Evolutionary conservation across 2,797 vertebrate genomes (phyloP), one percentile per base, ranked within the genome.

Genomic region (Ciconia nigra): DNA sequence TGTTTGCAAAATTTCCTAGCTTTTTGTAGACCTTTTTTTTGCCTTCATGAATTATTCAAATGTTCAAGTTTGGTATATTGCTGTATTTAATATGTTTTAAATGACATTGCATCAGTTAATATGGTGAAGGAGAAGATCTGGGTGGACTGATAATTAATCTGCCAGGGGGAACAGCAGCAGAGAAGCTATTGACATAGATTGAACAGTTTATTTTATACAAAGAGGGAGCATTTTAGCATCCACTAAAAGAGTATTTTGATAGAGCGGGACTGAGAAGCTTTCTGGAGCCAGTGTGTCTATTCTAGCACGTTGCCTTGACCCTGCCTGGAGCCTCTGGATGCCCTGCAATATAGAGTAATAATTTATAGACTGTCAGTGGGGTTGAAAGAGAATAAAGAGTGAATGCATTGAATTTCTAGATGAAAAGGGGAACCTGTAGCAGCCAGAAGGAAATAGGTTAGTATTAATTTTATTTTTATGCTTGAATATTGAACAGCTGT

Each of bases 81-180:
- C 83, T 54, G 63, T 41, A 44, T 92, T 92, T 94, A 87, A 95
- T 93, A 52, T 46, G 66, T 74, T 92, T 84, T 67, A 84, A 92
- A 55, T 76, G 78, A 62, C 37, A 33, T 21, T 29, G 81, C 62
- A 19, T 84, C 74, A 16, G 81, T 82, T 91, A 79, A 84, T 82
- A n/a, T 6, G 46, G 41, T 33, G 63, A 29, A 57, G 58, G 59
- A 79, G 71, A 46, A 44, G 73, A 70, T 57, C 47, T n/a, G 89
- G 35, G 72, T 51, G 65, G 72, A n/a, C 59, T 63, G 54, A 31
- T 78, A 62, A 84, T 83, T 66, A 72, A 31, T 89, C 67, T 73
- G n/a, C 87, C 25, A 2, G 26, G 61, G 87, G 59, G 41, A 61
- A 41, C 9, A 39, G 79, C 76, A 73, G 71, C 47, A 42, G 35